Evolutionary conservation across 2,797 vertebrate genomes (phyloP).

Genomic region (Spinibarbus caldwelli): DNA sequence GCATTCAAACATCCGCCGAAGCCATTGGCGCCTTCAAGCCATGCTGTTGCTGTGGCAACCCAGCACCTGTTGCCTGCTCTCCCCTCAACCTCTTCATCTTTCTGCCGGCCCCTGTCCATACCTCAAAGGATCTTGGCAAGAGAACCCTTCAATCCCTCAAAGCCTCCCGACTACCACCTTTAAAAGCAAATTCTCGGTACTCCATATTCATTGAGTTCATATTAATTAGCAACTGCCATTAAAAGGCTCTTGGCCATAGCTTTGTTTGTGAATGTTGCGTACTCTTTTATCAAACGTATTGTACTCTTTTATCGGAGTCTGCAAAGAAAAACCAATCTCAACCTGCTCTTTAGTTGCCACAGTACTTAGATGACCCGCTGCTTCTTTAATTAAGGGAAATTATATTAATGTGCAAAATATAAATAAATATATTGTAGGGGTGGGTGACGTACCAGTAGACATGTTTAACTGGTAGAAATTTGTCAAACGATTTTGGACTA

Average conservation of each 20-base stretch:
- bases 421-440: too few relatives aligned
- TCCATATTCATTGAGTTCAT: constrained; percentile 15
- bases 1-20: constrained; percentile 10
- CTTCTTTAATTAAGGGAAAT: not conserved
- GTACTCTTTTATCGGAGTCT: not conserved
- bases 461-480: too few relatives aligned
- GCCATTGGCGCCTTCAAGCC: not conserved
- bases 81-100: constrained; percentile 5
- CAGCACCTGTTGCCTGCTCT: constrained; percentile 26
- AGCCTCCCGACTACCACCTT: constrained; percentile 6
- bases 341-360: not conserved
- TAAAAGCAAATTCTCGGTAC: constrained; percentile 20
- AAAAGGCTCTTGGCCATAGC: not conserved
- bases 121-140: constrained; percentile 16
- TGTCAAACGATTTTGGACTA: too few relatives aligned
- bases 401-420: not conserved
- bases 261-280: constrained; percentile 7
- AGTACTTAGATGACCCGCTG: not conserved
- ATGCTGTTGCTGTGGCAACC: constrained; percentile 40
- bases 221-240: constrained; percentile 29
- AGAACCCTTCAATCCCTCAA: constrained; percentile 11
- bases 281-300: not conserved
- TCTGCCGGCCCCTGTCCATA: not conserved
- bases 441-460: too few relatives aligned
- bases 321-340: not conserved